Base-by-base conservation (phyloP, 2,113 vertebrate genomes). In the Recurvirostra avosetta region DNA sequence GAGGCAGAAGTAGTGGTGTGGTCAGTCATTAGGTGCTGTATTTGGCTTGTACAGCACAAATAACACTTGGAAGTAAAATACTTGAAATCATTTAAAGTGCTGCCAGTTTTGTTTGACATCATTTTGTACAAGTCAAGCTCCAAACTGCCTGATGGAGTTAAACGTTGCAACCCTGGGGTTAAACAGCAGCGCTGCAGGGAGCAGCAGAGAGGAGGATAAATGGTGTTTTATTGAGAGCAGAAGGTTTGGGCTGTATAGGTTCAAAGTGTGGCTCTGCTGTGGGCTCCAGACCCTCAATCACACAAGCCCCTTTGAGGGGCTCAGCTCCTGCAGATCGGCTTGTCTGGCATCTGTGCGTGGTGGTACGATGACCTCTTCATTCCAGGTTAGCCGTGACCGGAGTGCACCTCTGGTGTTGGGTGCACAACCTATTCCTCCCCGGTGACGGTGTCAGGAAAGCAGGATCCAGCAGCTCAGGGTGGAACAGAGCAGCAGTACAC, bases 401-500 rank as follows among this genome's bases (percentile, higher is more conserved):
- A n/a, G 18, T 3, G 22, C 9, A 7, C 9, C 21, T 27, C 47
- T 86, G 34, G 23, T 40, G 43, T 8, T 3, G 25, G 4, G 5
- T 17, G 26, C 29, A n/a, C 17, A 52, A 22, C 12, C 6, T 32
- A 0, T 47, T 65, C 26, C 59, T 74, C 8, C 30, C n/a, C 8
- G 9, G 38, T 6, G 41, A 38, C 16, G 2, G 3, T 26, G 66
- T 9, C 65, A 62, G 47, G 12, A 40, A 34, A 38, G 38, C 77
- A 90, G 55, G 22, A 59, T 23, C 52, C 5, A 3, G 32, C 66
- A 75, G 10, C 27, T 81, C 34, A 43, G 25, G 53, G 34, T 3
- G 32, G 5, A 3, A 4, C 47, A 32, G 4, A 0, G 5, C 32
- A 9, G 41, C 9, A 26, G 11, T 6, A 11, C 34, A 34, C 34